These are phyloP conservation scores for Caenorhabditis sinica DNA, from an alignment of 2,888 invertebrate genomes.

Conservation along the genomic window DNA sequence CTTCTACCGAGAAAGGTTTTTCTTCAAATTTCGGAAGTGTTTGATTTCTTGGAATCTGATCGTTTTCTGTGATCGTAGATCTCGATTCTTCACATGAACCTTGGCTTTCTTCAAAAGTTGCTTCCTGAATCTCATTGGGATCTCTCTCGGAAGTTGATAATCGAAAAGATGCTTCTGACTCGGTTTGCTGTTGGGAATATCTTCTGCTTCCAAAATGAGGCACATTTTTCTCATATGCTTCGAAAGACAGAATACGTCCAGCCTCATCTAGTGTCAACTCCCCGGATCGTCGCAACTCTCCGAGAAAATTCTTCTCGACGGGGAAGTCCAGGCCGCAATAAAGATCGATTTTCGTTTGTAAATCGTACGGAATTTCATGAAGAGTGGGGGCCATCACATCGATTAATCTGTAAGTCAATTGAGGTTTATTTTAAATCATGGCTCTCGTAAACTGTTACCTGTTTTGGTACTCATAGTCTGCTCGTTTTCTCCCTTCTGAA, in stretches of 20 bases:
- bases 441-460: background rate
- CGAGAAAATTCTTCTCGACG: background rate
- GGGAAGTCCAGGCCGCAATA: background rate
- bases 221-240: background rate
- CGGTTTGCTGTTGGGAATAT: too few species aligned
- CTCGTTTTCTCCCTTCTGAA: background rate
- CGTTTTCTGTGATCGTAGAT: too few species aligned
- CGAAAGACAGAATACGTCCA: background rate
- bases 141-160: too few species aligned
- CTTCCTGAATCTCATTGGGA: too few species aligned
- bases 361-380: background rate
- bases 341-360: background rate
- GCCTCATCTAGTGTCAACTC: background rate
- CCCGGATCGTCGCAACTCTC: background rate
- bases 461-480: background rate
- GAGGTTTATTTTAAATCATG: background rate
- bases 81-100: too few species aligned
- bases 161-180: too few species aligned
- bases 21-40: background rate
- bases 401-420: background rate
- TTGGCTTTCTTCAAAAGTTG: too few species aligned
- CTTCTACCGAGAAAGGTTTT: background rate
- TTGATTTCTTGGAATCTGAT: too few species aligned
- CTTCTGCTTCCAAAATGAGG: too few species aligned
- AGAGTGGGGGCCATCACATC: background rate